These are phyloP conservation scores for Drosophila gunungcola DNA, from an alignment of 1,140 invertebrate species.

Conservation along the genomic window DNA sequence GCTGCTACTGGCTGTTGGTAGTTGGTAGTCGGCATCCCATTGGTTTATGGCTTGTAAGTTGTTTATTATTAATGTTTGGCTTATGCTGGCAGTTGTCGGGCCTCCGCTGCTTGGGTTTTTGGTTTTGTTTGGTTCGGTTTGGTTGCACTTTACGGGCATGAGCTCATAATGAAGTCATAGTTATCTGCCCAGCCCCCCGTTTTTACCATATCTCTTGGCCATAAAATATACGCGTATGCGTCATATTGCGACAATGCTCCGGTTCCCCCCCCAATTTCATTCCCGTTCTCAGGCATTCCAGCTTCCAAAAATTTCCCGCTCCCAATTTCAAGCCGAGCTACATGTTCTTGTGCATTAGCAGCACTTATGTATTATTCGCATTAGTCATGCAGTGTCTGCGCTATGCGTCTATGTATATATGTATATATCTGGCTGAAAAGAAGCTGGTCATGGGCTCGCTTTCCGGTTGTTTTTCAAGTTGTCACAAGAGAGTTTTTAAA, in stretches of 20 bases:
- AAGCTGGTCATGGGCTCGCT: not conserved
- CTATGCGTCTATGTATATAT: constrained; percentile 3
- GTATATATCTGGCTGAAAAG: not conserved
- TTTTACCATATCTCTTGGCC: constrained; percentile 64
- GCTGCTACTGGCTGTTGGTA: constrained; percentile 8
- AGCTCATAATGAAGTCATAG: constrained; percentile 76
- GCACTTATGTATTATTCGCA: constrained; percentile 49
- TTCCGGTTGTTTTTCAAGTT: too few species aligned
- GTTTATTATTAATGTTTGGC: constrained; percentile 81
- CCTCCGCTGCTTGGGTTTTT: constrained; percentile 17
- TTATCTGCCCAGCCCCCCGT: constrained; percentile 45
- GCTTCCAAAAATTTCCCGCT: constrained; percentile 17
- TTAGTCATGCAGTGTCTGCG: constrained; percentile 41
- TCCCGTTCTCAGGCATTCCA: not conserved
- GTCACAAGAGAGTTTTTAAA: too few species aligned
- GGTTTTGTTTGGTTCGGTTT: constrained; percentile 8
- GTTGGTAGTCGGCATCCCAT: constrained; percentile 62
- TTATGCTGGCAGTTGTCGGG: constrained; percentile 61
- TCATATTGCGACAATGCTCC: constrained; percentile 66
- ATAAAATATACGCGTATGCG: constrained; percentile 70
- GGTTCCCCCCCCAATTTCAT: not conserved
- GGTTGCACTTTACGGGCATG: constrained; percentile 70
- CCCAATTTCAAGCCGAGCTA: constrained; percentile 9
- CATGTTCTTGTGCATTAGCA: constrained; percentile 51
- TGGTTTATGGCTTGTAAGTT: constrained; percentile 81